phyloP scores from a whole-genome alignment of 2,888 invertebrate genomes.

The Drosophila algonquin region DNA sequence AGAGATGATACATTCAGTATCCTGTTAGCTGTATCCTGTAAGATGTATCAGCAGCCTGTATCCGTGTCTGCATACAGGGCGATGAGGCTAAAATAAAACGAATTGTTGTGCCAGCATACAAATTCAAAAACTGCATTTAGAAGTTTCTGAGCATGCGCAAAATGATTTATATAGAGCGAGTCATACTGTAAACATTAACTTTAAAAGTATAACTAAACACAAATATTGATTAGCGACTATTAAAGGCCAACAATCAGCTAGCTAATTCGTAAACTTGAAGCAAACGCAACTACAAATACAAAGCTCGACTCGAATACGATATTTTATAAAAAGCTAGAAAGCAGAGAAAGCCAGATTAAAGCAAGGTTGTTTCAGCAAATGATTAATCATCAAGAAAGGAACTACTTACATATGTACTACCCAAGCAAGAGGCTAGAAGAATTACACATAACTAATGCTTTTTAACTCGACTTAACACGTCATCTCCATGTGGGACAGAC shows the following conservation, averaged over 20 bases:
- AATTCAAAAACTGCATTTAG: slow-evolving; percentile 78
- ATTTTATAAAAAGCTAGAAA: slow-evolving; percentile 45
- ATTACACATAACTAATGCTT: slow-evolving; percentile 46
- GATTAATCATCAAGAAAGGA: background rate
- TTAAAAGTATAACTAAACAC: slow-evolving; percentile 43
- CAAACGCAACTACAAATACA: slow-evolving; percentile 8
- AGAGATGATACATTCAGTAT: slow-evolving; percentile 18
- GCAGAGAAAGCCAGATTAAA: slow-evolving; percentile 13
- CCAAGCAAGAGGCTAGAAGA: slow-evolving; percentile 20
- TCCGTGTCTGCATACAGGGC: slow-evolving; percentile 14
- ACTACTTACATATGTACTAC: slow-evolving; percentile 22
- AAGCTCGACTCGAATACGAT: slow-evolving; percentile 16
- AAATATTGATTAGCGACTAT: slow-evolving; percentile 37
- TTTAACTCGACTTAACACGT: slow-evolving; percentile 33
- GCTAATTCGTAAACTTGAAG: slow-evolving; percentile 47
- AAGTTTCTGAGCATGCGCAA: slow-evolving; percentile 80
- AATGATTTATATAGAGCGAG: slow-evolving; percentile 68
- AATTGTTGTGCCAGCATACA: slow-evolving; percentile 63
- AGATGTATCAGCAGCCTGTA: background rate
- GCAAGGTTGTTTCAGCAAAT: slow-evolving; percentile 53
- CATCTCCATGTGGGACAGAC: slow-evolving; percentile 7
- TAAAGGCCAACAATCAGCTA: slow-evolving; percentile 53
- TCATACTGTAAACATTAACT: slow-evolving; percentile 51
- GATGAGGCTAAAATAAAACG: slow-evolving; percentile 36
- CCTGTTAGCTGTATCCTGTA: no score